Evolutionary conservation across 2,888 invertebrate genomes (phyloP).

Genomic region (Yponomeuta malinellus): DNA sequence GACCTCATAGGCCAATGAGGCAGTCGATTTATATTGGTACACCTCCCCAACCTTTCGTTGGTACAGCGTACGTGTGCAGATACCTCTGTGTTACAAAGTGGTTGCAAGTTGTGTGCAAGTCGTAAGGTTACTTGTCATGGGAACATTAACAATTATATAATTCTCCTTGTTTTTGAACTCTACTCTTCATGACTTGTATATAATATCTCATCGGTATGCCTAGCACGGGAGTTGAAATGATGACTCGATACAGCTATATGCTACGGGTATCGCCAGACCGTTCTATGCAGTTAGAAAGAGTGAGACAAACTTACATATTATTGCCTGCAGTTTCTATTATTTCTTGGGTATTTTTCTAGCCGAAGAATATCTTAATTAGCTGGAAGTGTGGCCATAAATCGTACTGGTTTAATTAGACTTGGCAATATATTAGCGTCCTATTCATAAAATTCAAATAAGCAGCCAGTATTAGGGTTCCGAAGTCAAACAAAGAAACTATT

Average conservation of each 20-base stretch:
- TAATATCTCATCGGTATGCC: not conserved
- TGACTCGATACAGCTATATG: no score
- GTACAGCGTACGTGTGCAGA: not conserved
- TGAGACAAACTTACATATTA: no score
- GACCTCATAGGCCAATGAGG: no score
- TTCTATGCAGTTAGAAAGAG: no score
- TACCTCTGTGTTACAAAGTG: not conserved
- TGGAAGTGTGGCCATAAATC: constrained; percentile 13
- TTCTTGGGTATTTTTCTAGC: not conserved
- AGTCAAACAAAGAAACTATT: not conserved
- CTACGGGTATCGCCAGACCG: no score
- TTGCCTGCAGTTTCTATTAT: not conserved
- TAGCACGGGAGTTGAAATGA: no score
- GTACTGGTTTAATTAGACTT: constrained; percentile 10
- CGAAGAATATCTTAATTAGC: constrained; percentile 8
- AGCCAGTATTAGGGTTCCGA: not conserved
- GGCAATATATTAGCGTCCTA: not conserved
- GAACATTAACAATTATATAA: constrained; percentile 19
- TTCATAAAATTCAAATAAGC: constrained; percentile 13
- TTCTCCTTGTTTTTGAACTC: constrained; percentile 6
- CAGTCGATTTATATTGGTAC: no score
- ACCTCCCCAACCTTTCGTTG: no score
- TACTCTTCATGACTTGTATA: not conserved
- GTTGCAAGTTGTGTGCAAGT: not conserved
- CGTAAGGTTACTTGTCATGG: constrained; percentile 13